These are phyloP conservation scores for Drosophila repleta DNA, from an alignment of 1,140 invertebrate species.

Conservation along the genomic window DNA sequence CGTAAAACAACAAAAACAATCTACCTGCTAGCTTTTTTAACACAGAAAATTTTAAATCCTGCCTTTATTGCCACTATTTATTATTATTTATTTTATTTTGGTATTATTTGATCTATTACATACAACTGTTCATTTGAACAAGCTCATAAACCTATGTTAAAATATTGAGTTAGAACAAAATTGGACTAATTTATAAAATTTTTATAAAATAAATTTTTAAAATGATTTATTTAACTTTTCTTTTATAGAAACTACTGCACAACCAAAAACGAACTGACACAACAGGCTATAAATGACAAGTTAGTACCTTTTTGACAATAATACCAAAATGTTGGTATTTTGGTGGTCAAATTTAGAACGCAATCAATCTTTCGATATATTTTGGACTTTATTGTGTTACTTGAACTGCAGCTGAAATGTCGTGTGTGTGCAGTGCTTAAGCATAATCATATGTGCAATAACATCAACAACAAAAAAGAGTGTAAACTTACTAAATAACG, in stretches of 20 bases:
- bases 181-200: background rate
- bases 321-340: constrained; percentile 20
- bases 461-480: background rate
- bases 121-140: background rate
- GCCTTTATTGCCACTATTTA: background rate
- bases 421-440: constrained; percentile 11
- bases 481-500: background rate
- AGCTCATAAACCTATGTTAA: background rate
- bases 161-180: background rate
- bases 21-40: too few species aligned
- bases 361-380: background rate
- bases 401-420: constrained; percentile 34
- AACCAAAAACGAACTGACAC: too few species aligned
- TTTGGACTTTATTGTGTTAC: constrained; percentile 26
- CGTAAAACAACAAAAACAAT: background rate
- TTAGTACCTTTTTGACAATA: constrained; percentile 2
- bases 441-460: constrained; percentile 32
- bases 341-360: constrained; percentile 10
- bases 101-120: background rate
- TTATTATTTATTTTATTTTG: background rate
- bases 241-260: too few species aligned
- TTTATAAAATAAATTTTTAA: too few species aligned
- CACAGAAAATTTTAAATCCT: background rate
- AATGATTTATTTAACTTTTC: background rate
- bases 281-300: background rate